phyloP scores from a whole-genome alignment of 2,113 vertebrate genomes.

The Oenanthe oenanthe region DNA sequence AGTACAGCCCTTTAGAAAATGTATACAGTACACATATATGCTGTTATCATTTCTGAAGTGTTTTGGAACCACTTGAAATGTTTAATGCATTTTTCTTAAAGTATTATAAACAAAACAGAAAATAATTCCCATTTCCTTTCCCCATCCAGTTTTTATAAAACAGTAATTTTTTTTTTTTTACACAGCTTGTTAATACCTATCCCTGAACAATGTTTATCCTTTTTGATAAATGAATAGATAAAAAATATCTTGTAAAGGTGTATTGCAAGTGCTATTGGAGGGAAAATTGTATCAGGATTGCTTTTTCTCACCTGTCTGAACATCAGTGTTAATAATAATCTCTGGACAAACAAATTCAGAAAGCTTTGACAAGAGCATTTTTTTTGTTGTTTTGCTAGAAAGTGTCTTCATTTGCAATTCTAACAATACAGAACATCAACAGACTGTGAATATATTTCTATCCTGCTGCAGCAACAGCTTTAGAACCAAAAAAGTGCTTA shows the following conservation, averaged over 20 bases:
- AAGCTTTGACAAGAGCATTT: not conserved
- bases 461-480: not conserved
- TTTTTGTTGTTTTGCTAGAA: not conserved
- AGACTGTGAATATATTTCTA: not conserved
- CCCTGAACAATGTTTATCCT: not conserved
- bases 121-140: not conserved
- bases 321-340: not conserved
- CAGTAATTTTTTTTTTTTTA: not conserved
- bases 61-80: not conserved
- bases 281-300: not conserved
- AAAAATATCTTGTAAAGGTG: not conserved
- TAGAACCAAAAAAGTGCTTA: not conserved
- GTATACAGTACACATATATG: accelerated
- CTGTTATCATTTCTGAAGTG: not conserved
- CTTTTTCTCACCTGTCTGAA: not conserved
- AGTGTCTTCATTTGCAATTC: not conserved
- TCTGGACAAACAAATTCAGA: not conserved
- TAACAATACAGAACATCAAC: not conserved
- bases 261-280: not conserved
- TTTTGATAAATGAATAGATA: not conserved
- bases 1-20: not conserved
- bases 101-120: not conserved
- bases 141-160: not conserved
- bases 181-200: not conserved
- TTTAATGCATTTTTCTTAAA: not conserved